These are phyloP conservation scores for Leguminivora glycinivorella DNA, from an alignment of 1,140 invertebrate genomes.

Conservation along the genomic window DNA sequence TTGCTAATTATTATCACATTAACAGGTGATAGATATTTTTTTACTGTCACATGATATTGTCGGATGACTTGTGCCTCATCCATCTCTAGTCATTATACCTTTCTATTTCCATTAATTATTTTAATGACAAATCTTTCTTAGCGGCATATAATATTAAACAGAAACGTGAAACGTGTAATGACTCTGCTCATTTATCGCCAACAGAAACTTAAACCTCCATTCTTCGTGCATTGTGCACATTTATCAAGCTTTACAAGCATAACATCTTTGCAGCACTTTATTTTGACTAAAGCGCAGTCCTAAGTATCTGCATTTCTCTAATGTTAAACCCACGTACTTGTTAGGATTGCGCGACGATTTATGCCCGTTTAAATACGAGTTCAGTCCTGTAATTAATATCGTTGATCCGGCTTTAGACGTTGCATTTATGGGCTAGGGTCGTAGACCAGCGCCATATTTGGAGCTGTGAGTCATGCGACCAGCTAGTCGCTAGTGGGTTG, in stretches of 20 bases:
- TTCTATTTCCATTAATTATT: neutral
- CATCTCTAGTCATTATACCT: no score
- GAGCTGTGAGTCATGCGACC: slow-evolving; percentile 36
- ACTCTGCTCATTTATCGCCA: neutral
- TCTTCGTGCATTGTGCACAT: slow-evolving; percentile 2
- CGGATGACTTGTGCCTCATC: no score
- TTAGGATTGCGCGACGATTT: slow-evolving; percentile 9
- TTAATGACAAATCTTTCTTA: neutral
- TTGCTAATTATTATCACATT: no score
- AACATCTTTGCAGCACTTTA: slow-evolving; percentile 26
- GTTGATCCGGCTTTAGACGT: slow-evolving; percentile 46
- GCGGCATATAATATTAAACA: neutral
- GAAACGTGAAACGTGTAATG: neutral
- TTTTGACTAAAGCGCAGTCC: slow-evolving; percentile 17
- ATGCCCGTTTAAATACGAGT: slow-evolving; percentile 19
- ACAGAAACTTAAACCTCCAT: neutral
- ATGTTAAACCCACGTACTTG: slow-evolving; percentile 6
- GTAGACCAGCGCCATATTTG: slow-evolving; percentile 54
- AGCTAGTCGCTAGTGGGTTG: neutral
- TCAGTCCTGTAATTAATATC: slow-evolving; percentile 32
- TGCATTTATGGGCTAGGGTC: slow-evolving; percentile 43
- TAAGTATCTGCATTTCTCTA: slow-evolving; percentile 9
- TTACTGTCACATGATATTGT: no score
- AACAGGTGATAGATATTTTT: no score
- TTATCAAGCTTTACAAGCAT: slow-evolving; percentile 16